These are phyloP conservation scores for Vultur gryphus DNA, from an alignment of 2,797 vertebrate species.

Conservation along the genomic window DNA sequence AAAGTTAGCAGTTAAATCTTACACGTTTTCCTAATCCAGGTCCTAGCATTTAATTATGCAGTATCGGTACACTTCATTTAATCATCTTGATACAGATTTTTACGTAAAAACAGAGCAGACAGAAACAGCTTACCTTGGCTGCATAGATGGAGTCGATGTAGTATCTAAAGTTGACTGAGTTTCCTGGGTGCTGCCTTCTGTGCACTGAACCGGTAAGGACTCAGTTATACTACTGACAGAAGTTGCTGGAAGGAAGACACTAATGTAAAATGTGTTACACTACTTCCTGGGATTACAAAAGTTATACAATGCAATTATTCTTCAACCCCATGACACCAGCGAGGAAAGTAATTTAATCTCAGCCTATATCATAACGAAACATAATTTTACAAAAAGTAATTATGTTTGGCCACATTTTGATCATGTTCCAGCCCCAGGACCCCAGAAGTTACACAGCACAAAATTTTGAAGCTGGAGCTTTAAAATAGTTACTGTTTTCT, in stretches of 20 bases:
- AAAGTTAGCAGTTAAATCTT: neutral
- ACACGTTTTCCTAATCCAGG: neutral
- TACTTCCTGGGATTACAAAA: neutral
- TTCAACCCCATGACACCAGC: fast-evolving
- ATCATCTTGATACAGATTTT: neutral
- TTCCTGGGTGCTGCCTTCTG: constrained; percentile 70
- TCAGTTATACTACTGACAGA: constrained; percentile 79
- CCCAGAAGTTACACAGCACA: neutral
- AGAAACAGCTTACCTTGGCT: constrained; percentile 72
- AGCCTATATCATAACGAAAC: neutral
- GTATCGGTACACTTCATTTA: neutral
- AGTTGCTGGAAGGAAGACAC: constrained; percentile 69
- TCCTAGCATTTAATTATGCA: neutral
- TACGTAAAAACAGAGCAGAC: neutral
- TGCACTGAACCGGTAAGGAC: constrained; percentile 75
- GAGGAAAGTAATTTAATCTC: neutral
- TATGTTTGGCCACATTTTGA: neutral
- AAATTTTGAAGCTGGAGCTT: neutral
- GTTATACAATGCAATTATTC: neutral
- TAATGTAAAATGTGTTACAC: neutral
- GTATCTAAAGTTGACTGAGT: constrained; percentile 67
- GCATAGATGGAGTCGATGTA: constrained; percentile 67
- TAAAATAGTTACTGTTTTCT: neutral
- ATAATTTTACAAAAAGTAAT: neutral
- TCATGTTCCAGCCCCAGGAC: neutral